Evolutionary conservation across 2,888 invertebrate genomes (phyloP).

Genomic region (Apantesis nais): DNA sequence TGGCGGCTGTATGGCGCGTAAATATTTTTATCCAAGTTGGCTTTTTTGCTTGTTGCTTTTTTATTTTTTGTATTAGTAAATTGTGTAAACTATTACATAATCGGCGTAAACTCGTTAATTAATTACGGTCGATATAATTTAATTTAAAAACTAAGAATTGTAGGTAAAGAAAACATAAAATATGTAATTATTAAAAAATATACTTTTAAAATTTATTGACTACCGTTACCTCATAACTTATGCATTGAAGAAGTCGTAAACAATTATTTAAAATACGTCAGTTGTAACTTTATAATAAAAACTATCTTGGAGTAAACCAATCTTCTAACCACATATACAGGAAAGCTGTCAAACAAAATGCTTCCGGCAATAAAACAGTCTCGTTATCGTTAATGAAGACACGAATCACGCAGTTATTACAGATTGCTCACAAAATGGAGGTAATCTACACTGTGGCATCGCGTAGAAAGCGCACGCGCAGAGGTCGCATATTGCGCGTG

Average conservation of each 20-base stretch:
- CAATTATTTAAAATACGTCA: background rate
- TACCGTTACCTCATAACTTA: background rate
- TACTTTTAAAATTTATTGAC: background rate
- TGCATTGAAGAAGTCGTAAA: background rate
- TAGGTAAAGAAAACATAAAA: background rate
- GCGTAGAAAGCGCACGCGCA: constrained; percentile 53
- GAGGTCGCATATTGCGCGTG: constrained; percentile 50
- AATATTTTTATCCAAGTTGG: background rate
- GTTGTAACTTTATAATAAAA: constrained; percentile 17
- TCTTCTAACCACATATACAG: constrained; percentile 31
- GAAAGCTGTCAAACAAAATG: constrained; percentile 30
- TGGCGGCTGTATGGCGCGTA: background rate
- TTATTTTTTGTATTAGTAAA: background rate
- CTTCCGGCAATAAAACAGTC: constrained; percentile 43
- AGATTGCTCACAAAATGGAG: constrained; percentile 41
- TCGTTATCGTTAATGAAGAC: constrained; percentile 48
- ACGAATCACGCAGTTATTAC: constrained; percentile 46
- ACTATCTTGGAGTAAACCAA: constrained; percentile 31
- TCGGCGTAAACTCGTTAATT: background rate
- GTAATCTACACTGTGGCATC: constrained; percentile 25
- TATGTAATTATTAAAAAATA: background rate
- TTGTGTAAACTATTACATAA: background rate
- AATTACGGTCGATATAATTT: background rate
- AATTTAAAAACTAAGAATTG: background rate
- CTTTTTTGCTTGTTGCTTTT: background rate